Percentiles rank a stretch among this genome's conserved stretches.
Evolutionary conservation across 2,797 vertebrate genomes (phyloP).

Genomic region (Leuciscus waleckii): DNA sequence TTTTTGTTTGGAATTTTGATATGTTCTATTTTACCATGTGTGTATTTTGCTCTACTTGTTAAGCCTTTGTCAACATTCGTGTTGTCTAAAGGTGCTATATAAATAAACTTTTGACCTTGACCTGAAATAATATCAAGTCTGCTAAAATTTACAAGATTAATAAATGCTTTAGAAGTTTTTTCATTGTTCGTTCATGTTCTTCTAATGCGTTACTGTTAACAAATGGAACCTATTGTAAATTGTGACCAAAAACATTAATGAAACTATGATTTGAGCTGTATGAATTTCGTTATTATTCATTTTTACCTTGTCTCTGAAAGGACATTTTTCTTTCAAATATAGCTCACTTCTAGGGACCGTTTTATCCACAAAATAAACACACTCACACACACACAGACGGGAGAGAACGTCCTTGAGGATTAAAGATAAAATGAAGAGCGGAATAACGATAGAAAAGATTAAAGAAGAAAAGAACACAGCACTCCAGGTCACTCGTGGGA

Average conservation of each 20-base stretch:
- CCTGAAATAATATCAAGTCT: no score
- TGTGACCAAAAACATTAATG: not conserved
- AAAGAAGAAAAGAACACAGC: slow-evolving; percentile 48
- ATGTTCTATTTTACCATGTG: no score
- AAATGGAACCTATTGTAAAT: not conserved
- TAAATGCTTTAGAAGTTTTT: not conserved
- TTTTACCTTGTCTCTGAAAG: not conserved
- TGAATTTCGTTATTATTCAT: not conserved
- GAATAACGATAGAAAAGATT: slow-evolving; percentile 47
- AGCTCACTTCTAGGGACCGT: slow-evolving; percentile 3
- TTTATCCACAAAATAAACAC: slow-evolving; percentile 23
- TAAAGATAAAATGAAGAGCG: slow-evolving; percentile 57
- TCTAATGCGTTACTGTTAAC: not conserved
- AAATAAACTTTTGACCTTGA: no score
- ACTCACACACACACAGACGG: slow-evolving; percentile 15
- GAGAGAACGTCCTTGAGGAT: slow-evolving; percentile 62
- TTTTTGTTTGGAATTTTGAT: no score
- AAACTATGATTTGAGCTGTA: not conserved
- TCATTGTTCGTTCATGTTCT: not conserved
- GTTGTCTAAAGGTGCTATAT: no score
- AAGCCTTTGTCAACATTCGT: no score
- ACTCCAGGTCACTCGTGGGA: slow-evolving; percentile 55
- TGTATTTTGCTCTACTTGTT: no score
- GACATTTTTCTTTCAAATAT: slow-evolving; percentile 17
- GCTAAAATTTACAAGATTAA: not conserved